Evolutionary conservation across 2,888 invertebrate genomes (phyloP).

Genomic region (Germaria angustata): DNA sequence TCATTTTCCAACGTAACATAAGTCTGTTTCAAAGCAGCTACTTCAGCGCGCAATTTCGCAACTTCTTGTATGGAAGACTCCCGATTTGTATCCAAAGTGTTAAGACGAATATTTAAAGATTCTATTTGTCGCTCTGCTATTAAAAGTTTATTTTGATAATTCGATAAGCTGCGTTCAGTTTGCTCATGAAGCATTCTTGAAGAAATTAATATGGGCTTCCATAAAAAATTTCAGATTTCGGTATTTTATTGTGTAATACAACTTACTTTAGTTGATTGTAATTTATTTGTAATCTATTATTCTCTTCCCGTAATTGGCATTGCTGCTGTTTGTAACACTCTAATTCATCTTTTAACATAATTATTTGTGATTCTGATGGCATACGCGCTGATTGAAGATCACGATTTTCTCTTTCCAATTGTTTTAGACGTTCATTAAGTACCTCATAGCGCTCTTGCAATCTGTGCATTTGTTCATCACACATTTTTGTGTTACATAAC

Average conservation of each 20-base stretch:
- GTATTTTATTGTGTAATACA: too few relatives aligned
- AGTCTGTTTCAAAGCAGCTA: constrained; percentile 83
- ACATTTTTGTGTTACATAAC: constrained; percentile 80
- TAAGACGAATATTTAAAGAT: constrained; percentile 82
- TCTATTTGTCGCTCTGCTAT: constrained; percentile 84
- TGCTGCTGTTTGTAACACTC: constrained; percentile 81
- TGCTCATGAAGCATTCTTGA: constrained; percentile 87
- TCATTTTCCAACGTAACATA: constrained; percentile 86
- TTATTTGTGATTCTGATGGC: constrained; percentile 81
- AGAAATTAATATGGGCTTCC: not conserved
- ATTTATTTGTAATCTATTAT: constrained; percentile 81
- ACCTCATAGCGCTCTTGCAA: constrained; percentile 81
- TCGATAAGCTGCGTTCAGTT: constrained; percentile 86
- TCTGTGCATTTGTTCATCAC: constrained; percentile 80
- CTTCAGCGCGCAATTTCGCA: constrained; percentile 83
- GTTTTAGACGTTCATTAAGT: constrained; percentile 81
- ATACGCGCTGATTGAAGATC: constrained; percentile 82
- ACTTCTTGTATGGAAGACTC: constrained; percentile 83
- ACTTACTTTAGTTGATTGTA: constrained; percentile 83
- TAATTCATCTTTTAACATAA: constrained; percentile 82
- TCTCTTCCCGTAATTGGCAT: constrained; percentile 81
- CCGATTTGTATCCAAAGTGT: constrained; percentile 82
- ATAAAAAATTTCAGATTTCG: not conserved
- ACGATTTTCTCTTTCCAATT: constrained; percentile 82
- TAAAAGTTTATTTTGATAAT: constrained; percentile 85